A percentile compares a stretch with the other conserved stretches of the same genome.
Evolutionary conservation across 2,797 vertebrate species (phyloP).

Genomic region (Ptychadena robeensis): DNA sequence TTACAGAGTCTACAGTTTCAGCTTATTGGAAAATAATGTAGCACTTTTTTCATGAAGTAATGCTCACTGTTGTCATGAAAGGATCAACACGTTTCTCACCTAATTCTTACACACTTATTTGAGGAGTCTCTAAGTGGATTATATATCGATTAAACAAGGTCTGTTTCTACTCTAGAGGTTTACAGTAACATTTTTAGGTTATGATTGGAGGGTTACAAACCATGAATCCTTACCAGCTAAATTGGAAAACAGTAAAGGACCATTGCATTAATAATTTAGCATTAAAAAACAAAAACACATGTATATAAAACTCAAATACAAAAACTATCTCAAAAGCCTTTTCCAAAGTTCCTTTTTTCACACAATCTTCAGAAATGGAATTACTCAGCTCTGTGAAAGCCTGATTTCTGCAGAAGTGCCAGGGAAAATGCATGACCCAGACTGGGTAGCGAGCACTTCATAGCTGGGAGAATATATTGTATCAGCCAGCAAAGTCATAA

Average conservation of each 20-base stretch:
- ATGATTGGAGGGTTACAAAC: too few relatives aligned
- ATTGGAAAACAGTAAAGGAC: conserved; percentile 12
- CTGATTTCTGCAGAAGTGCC: conserved; percentile 24
- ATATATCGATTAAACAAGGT: too few relatives aligned
- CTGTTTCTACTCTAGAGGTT: too few relatives aligned
- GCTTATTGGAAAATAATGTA: too few relatives aligned
- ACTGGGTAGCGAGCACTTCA: conserved; percentile 20
- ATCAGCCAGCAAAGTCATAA: conserved; percentile 47
- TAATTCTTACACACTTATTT: too few relatives aligned
- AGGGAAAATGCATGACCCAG: conserved; percentile 38
- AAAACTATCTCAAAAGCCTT: conserved; percentile 39
- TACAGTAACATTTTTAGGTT: too few relatives aligned
- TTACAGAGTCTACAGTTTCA: too few relatives aligned
- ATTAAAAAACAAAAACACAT: conserved; percentile 8
- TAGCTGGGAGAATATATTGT: conserved; percentile 40
- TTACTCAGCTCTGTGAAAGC: conserved; percentile 5
- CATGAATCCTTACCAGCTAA: not conserved
- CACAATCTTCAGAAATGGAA: conserved; percentile 46
- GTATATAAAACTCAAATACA: conserved; percentile 15
- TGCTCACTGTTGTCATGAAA: too few relatives aligned
- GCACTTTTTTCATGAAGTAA: too few relatives aligned
- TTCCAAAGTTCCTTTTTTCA: conserved; percentile 38
- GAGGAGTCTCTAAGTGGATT: too few relatives aligned
- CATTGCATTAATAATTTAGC: conserved; percentile 9
- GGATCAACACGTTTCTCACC: too few relatives aligned